Conservation (phyloP, 2,888 invertebrate genomes). For the Eledone cirrhosa region DNA sequence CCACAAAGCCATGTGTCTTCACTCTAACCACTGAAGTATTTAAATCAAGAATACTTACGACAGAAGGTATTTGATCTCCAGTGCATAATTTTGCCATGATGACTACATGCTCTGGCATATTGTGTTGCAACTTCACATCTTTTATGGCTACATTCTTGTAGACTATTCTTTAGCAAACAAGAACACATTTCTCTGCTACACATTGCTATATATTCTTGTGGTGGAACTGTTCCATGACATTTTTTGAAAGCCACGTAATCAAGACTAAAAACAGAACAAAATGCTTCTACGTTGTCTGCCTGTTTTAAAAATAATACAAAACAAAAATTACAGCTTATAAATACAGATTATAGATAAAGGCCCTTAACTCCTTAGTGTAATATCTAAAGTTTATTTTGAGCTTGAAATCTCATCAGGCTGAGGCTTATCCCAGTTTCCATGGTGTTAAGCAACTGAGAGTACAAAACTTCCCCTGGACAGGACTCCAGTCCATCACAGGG, state of each 20-base stretch:
- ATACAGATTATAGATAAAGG: too few relatives aligned
- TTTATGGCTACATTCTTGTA: not conserved
- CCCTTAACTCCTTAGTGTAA: too few relatives aligned
- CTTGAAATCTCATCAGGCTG: too few relatives aligned
- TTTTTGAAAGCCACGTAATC: not conserved
- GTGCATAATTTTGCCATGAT: not conserved
- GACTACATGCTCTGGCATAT: conserved; percentile 1
- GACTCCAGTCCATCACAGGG: too few relatives aligned
- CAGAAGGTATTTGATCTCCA: conserved; percentile 11
- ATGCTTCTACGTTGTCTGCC: not conserved
- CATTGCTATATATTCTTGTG: not conserved
- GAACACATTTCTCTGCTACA: conserved; percentile 14
- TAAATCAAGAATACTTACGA: conserved; percentile 7
- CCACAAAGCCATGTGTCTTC: not conserved
- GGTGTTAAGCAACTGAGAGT: too few relatives aligned
- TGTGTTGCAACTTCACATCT: not conserved
- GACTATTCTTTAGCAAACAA: not conserved
- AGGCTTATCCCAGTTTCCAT: too few relatives aligned
- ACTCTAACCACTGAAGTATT: not conserved
- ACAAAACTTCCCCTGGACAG: too few relatives aligned
- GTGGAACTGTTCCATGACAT: not conserved
- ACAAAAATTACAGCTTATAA: too few relatives aligned
- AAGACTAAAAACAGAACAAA: not conserved
- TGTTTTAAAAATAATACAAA: not conserved
- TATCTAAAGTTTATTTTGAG: too few relatives aligned